These are phyloP conservation scores for Furnarius figulus DNA, from an alignment of 2,113 vertebrate genomes.

Conservation along the genomic window DNA sequence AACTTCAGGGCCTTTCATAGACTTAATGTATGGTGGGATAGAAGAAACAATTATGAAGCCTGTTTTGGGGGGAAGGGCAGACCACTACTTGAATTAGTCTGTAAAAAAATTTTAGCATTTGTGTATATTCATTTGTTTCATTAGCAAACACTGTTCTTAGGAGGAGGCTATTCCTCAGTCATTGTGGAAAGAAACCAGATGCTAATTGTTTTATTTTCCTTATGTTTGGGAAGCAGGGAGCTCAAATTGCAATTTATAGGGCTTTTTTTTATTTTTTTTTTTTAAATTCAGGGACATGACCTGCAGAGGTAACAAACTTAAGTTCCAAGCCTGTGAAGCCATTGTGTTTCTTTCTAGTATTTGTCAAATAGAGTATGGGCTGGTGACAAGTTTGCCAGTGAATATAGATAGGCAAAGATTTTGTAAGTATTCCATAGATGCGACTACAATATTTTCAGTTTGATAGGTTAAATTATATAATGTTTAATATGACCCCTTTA, in stretches of 20 bases:
- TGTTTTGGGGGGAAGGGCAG: neutral
- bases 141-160: neutral
- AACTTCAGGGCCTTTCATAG: neutral
- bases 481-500: too few species aligned
- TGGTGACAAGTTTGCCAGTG: neutral
- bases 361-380: neutral
- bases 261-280: neutral
- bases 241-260: neutral
- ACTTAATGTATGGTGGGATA: neutral
- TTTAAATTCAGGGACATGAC: neutral
- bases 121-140: neutral
- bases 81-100: neutral
- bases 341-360: neutral
- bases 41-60: neutral
- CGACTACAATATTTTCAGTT: neutral
- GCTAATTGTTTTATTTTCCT: neutral
- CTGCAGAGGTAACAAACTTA: neutral
- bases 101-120: neutral
- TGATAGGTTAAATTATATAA: neutral
- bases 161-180: neutral
- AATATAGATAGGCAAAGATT: neutral
- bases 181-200: neutral
- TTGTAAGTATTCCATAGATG: neutral
- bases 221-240: neutral
- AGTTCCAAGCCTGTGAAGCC: neutral